Evolutionary conservation across 1,140 invertebrate genomes (phyloP), one percentile per base, ranked within the genome.

Genomic region (Pararge aegeria): DNA sequence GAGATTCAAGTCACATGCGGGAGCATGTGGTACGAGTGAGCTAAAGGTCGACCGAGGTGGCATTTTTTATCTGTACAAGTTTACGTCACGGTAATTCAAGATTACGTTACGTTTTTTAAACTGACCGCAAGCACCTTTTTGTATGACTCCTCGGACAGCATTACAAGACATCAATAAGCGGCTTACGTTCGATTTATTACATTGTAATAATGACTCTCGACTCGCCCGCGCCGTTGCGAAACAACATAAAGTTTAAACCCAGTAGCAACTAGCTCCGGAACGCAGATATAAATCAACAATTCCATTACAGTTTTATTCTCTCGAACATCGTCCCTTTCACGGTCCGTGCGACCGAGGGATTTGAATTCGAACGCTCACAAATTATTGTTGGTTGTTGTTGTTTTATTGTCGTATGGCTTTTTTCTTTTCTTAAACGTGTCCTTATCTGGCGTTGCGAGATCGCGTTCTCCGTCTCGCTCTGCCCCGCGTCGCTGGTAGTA

Each of bases 351-450:
- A 64, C 53, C 61, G 70, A 64, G 62, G 58, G 51, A 60, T 63
- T 62, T 42, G 53, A 55, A 51, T 52, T 30, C 29, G 49, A 79
- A 75, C 80, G 75, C 68, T 82, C 76, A 85, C 80, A 85, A 88
- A 85, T 86, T 82, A 80, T 82, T 80, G 74, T 83, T 75, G 68
- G 75, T 76, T 75, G 70, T 70, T 69, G 69, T 80, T 83, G 78
- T 83, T 83, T 87, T 87, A 86, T 82, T 83, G 79, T 80, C 71
- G 65, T 80, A 70, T 75, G 70, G 70, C 80, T 79, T 79, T 83
- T 84, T 74, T 61, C 72, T 75, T 77, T 72, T 59, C 37, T 60
- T 7, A 1, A 15, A 1, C 46, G 16, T 29, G 49, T 86, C 75
- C 59, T 67, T 74, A n/a, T 79, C 64, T 54, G 2, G 29, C 55